These are phyloP conservation scores for Acleris sparsana DNA, from an alignment of 2,888 invertebrate genomes.

Conservation along the genomic window DNA sequence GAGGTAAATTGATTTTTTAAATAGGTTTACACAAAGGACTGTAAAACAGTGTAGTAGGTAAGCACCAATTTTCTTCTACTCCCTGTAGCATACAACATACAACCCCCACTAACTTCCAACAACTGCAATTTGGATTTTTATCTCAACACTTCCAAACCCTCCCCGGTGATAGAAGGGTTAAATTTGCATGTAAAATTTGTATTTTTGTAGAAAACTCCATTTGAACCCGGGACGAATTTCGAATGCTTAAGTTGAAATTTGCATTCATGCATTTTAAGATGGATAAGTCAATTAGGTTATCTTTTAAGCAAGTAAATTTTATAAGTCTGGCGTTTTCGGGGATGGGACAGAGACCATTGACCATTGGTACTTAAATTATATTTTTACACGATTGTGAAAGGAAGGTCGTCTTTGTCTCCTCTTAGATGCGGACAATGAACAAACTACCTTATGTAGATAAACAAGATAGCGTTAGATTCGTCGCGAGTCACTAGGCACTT, in stretches of 20 bases:
- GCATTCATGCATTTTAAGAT: slow-evolving; percentile 4
- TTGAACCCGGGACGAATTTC: background rate
- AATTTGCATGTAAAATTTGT: slow-evolving; percentile 12
- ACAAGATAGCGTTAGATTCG: too few species aligned
- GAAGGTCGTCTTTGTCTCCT: too few species aligned
- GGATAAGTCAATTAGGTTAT: slow-evolving; percentile 1
- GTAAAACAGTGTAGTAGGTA: too few species aligned
- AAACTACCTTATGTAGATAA: too few species aligned
- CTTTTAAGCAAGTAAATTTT: background rate
- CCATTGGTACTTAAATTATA: too few species aligned
- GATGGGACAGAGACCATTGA: background rate
- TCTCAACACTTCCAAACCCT: background rate
- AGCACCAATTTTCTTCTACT: too few species aligned
- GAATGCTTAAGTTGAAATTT: slow-evolving; percentile 2
- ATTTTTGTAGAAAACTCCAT: background rate
- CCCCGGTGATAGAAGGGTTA: slow-evolving; percentile 1
- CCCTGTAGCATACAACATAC: too few species aligned
- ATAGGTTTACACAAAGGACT: too few species aligned
- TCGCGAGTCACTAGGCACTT: too few species aligned
- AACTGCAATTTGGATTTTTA: background rate
- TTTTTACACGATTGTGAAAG: too few species aligned
- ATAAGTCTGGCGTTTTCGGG: background rate
- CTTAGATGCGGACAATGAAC: too few species aligned
- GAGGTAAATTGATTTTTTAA: too few species aligned
- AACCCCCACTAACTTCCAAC: background rate